These are phyloP conservation scores for Paralichthys olivaceus DNA, from an alignment of 2,113 vertebrate species.

Conservation along the genomic window DNA sequence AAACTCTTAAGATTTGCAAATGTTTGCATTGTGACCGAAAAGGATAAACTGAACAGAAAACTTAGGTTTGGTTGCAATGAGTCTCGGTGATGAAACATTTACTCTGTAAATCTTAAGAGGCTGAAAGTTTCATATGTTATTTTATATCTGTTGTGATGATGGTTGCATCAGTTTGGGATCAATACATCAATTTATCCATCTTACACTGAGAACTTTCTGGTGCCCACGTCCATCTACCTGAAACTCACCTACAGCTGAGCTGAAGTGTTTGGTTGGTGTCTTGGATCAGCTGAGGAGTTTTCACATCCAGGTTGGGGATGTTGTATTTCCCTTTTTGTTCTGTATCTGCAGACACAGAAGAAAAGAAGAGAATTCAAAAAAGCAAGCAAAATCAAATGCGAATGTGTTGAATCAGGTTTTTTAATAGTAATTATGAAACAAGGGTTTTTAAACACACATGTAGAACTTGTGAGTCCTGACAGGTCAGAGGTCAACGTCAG, in stretches of 20 bases:
- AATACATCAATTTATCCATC: neutral
- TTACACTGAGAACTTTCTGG: neutral
- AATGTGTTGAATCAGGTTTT: neutral
- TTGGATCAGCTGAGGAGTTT: slow-evolving; percentile 83
- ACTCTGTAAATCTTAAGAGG: no score
- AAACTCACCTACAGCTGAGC: slow-evolving; percentile 93
- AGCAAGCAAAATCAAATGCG: neutral
- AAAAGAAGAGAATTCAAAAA: neutral
- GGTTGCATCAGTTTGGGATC: no score
- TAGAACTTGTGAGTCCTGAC: no score
- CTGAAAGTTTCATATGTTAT: no score
- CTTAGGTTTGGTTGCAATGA: neutral
- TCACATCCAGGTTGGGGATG: slow-evolving; percentile 87
- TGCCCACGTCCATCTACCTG: slow-evolving; percentile 1
- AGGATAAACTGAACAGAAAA: neutral
- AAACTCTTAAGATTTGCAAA: no score
- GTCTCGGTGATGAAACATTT: neutral
- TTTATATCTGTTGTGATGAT: no score
- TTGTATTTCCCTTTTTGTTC: slow-evolving; percentile 84
- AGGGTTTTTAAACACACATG: no score
- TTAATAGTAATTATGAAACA: neutral
- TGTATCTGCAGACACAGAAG: slow-evolving; percentile 58
- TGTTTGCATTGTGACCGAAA: no score
- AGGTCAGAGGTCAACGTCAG: slow-evolving; percentile 26
- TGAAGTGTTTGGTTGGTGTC: slow-evolving; percentile 87